Conservation (phyloP, 1,140 invertebrate species). For the Monomorium pharaonis region DNA sequence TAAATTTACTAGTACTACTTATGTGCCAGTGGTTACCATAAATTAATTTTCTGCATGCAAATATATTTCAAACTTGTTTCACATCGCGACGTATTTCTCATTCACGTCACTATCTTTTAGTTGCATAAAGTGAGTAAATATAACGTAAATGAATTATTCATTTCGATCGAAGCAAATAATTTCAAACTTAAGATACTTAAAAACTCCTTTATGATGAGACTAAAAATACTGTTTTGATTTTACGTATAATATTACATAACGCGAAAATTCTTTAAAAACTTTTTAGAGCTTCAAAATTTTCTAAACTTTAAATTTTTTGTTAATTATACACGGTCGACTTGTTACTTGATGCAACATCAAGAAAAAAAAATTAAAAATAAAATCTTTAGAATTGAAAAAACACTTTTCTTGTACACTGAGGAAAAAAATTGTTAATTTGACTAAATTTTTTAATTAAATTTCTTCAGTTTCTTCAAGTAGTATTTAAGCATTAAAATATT, state of each 20-base stretch:
- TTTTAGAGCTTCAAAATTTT: background rate
- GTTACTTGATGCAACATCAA: background rate
- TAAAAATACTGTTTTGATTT: background rate
- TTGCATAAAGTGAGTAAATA: background rate
- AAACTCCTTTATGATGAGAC: background rate
- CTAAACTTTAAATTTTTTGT: background rate
- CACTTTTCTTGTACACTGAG: too few relatives aligned
- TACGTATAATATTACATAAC: background rate
- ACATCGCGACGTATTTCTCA: background rate
- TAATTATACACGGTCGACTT: background rate
- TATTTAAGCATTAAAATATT: too few relatives aligned
- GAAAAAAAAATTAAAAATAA: background rate
- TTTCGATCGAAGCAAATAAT: background rate
- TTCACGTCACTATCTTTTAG: background rate
- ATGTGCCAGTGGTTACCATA: background rate
- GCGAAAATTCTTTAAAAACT: background rate
- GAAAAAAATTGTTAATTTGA: too few relatives aligned
- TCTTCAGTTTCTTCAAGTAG: too few relatives aligned
- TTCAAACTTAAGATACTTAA: background rate
- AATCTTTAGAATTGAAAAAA: background rate
- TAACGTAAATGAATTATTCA: conserved; percentile 10
- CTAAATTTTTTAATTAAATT: too few relatives aligned
- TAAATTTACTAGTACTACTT: background rate
- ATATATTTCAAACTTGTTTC: background rate
- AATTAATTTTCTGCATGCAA: conserved; percentile 17